Percentiles rank a stretch among this genome's conserved stretches.
Conservation (phyloP, 2,888 invertebrate species). For the Drosophila robusta region DNA sequence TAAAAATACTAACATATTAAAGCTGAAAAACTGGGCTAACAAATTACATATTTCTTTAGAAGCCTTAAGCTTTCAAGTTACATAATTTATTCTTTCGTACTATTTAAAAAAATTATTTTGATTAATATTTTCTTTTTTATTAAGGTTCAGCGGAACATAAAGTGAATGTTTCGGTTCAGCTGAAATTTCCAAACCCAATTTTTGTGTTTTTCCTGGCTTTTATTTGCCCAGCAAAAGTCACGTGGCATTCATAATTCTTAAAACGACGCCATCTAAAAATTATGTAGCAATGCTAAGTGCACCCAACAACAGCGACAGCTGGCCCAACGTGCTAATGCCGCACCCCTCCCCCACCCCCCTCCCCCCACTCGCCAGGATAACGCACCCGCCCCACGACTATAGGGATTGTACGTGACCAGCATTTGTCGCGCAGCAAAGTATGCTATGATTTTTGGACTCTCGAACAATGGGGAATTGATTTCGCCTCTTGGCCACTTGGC, state of each 20-base stretch:
- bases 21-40: background rate
- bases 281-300: conserved; percentile 73
- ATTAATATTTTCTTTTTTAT: conserved; percentile 22
- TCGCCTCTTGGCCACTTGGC: conserved; percentile 42
- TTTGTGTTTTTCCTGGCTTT: conserved; percentile 17
- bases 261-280: conserved; percentile 81
- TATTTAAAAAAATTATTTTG: background rate
- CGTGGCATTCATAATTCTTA: conserved; percentile 84
- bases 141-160: conserved; percentile 10
- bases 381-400: background rate
- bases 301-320: conserved; percentile 63
- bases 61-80: background rate
- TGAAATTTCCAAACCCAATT: conserved; percentile 25
- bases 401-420: conserved; percentile 73
- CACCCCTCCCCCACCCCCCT: background rate
- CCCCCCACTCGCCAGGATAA: background rate
- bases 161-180: conserved; percentile 45
- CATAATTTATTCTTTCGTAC: no score
- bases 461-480: conserved; percentile 72
- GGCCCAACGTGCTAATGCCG: conserved; percentile 24
- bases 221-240: conserved; percentile 76
- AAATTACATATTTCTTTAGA: background rate
- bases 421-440: conserved; percentile 63
- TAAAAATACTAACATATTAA: background rate
- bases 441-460: conserved; percentile 55